Evolutionary conservation across 2,888 invertebrate genomes (phyloP), one percentile per base, ranked within the genome.

Genomic region (Agriopis marginaria): DNA sequence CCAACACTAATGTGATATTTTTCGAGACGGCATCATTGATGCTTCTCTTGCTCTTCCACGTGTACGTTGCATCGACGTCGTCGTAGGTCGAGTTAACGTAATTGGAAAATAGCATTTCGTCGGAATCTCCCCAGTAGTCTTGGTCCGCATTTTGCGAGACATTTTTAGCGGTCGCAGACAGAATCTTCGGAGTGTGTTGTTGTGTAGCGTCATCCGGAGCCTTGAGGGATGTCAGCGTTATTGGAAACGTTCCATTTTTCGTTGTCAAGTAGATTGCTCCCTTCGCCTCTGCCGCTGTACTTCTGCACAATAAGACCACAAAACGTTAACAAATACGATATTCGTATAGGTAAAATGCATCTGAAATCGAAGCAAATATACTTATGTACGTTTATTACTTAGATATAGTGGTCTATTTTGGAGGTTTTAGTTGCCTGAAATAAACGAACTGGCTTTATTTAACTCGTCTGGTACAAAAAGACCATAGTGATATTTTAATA

Each of bases 1-100:
- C 98, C 76, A 98, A 91, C 6, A 98, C 96, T 83, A 96, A 95
- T 0, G 98, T 97, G 75, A 98, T 98, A 85, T 98, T 98, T 81
- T 96, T 96, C 66, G 97, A 97, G 12, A 98, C 95, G 45, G 96
- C 95, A 78, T 97, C 97, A 76, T 96, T 96, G 40, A 96, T 94
- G 67, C 95, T 95, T 66, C 96, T 91, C 79, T 93, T 92, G 69
- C 84, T 87, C 86, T 87, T 91, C 83, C 88, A 87, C 50, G 83
- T 70, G 61, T 82, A 84, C 23, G 72, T 75, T 12, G 79, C 74
- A 61, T 86, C 88, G 50, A 86, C 87, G 61, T 86, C 88, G 55
- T 87, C 87, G 71, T 86, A 88, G n/a, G 89, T 88, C 63, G 83
- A 85, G 76, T 93, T 93, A 9, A 88, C 79, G 73, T 92, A 82